Base-by-base conservation (phyloP, 2,888 invertebrate species). In the Acanthosepion pharaonis region DNA sequence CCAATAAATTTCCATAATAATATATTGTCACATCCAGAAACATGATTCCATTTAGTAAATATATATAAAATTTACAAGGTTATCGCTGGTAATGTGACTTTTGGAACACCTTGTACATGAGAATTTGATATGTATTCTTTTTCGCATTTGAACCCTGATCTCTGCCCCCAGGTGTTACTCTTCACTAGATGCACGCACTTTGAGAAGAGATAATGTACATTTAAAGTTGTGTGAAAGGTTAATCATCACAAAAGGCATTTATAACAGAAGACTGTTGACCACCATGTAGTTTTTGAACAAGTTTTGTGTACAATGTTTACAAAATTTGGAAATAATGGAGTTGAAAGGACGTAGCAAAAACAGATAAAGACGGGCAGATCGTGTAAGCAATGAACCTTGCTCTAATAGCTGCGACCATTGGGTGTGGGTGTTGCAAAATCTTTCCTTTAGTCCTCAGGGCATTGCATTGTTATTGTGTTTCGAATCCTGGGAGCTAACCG, bases 401-500 rank as follows among this genome's bases (percentile, higher is more conserved):
- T 15, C n/a, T 15, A 78, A 15, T 78, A 33, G n/a, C 78, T 78
- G 4, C 78, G 78, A 78, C 78, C 78, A 78, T 15, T n/a, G 78
- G 23, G n/a, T 15, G n/a, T 33, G 78, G n/a, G 11, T 78, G 33
- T 78, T 78, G 78, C 33, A 33, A 78, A 78, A 78, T 11, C 6
- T 33, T 5, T 33, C n/a, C 78, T 78, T 33, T 78, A 15, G n/a
- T 78, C n/a, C 78, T 5, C n/a, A n/a, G 78, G 78, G 78, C 15
- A n/a, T 78, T 78, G n/a, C 78, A 78, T 33, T 78, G 78, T 78
- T 78, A 78, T 78, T 78, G n/a, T 28, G 78, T 78, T n/a, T 78
- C 6, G n/a, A 78, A 78, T 78, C 78, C 78, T 78, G 78, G n/a
- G 78, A 78, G 78, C 78, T n/a, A 33, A 78, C 78, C 78, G 78